A percentile compares a stretch with the other conserved stretches of the same genome.
Conservation (phyloP, 2,113 vertebrate species). For the Rhinolophus sinicus region DNA sequence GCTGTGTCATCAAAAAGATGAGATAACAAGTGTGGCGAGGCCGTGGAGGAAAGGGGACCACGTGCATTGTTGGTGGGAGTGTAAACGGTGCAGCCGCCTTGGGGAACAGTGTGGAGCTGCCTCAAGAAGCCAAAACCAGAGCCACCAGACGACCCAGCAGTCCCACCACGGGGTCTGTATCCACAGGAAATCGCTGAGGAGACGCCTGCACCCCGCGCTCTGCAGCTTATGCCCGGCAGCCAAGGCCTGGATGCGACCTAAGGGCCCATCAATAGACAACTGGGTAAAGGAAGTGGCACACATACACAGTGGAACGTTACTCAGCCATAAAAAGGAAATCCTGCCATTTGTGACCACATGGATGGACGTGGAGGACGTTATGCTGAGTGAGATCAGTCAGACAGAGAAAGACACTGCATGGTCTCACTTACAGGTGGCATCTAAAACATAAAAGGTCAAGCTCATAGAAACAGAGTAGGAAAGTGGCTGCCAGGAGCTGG, state of each 20-base stretch:
- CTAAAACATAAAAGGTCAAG: too few relatives aligned
- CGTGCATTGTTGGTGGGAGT: fast-evolving
- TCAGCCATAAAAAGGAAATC: neutral
- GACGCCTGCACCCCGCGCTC: fast-evolving
- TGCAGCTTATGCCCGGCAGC: fast-evolving
- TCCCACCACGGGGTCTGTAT: fast-evolving
- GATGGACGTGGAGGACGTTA: neutral
- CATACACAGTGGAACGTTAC: neutral
- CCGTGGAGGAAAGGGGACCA: too few relatives aligned
- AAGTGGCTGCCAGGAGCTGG: neutral
- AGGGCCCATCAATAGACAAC: fast-evolving
- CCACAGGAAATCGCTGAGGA: neutral
- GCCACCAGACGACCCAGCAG: fast-evolving
- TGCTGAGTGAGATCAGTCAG: neutral
- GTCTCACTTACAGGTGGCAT: neutral
- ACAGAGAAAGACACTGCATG: neutral
- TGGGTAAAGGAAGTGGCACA: neutral
- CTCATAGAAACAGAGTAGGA: neutral
- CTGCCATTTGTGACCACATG: neutral
- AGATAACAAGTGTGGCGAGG: too few relatives aligned
- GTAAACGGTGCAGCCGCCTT: fast-evolving
- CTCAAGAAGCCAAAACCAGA: neutral
- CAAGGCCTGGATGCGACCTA: fast-evolving
- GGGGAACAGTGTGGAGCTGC: fast-evolving
- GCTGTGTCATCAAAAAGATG: too few relatives aligned